A percentile compares a stretch with the other conserved stretches of the same genome.
phyloP scores from a whole-genome alignment of 2,113 vertebrate species.

The Aldabrachelys gigantea region DNA sequence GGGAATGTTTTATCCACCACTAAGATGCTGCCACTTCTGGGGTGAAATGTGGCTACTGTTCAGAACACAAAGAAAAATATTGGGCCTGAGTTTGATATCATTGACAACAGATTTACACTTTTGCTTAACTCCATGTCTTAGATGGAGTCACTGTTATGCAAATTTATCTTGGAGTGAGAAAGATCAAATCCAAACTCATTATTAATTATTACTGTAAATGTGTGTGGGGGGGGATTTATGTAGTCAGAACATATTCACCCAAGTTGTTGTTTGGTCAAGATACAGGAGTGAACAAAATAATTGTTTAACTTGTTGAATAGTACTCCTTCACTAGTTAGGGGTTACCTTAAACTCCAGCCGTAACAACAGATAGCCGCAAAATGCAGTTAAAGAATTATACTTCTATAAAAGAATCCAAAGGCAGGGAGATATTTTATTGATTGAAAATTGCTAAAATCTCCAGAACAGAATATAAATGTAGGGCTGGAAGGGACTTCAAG shows the following conservation, averaged over 20 bases:
- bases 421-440: background rate
- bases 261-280: constrained; percentile 24
- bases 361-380: background rate
- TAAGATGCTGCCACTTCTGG: background rate
- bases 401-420: background rate
- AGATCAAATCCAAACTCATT: background rate
- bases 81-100: rapidly evolving
- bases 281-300: background rate
- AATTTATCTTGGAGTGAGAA: background rate
- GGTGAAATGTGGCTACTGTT: background rate
- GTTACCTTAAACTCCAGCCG: background rate
- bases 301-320: constrained; percentile 8
- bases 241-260: constrained; percentile 33
- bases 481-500: background rate
- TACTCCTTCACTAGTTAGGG: constrained; percentile 5
- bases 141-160: background rate
- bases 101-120: background rate
- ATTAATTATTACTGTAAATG: background rate
- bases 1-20: background rate
- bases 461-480: background rate
- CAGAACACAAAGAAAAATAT: background rate
- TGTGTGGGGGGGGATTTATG: background rate
- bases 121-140: background rate
- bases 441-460: background rate
- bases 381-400: background rate